These are phyloP conservation scores for Harpagifer antarcticus DNA, from an alignment of 2,797 vertebrate species.

Conservation along the genomic window DNA sequence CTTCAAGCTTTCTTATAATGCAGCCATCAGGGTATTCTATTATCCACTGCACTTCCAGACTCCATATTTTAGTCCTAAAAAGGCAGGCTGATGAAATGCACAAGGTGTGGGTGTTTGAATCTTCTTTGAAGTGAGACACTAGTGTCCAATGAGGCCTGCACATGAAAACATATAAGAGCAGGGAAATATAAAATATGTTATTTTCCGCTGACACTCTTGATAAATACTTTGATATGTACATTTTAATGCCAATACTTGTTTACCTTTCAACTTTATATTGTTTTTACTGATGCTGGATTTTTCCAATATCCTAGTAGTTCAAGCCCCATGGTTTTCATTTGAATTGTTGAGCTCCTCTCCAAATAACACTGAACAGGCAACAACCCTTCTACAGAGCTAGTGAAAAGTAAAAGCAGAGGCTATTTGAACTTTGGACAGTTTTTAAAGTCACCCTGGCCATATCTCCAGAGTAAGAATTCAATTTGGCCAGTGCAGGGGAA, in stretches of 20 bases:
- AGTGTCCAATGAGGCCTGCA: neutral
- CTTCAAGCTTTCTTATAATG: conserved; percentile 6
- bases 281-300: neutral
- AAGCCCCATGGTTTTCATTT: neutral
- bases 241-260: conserved; percentile 11
- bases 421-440: conserved; percentile 60
- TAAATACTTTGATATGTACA: conserved; percentile 13
- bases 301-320: neutral
- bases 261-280: neutral
- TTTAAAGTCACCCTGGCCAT: conserved; percentile 76
- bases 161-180: conserved; percentile 14
- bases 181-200: neutral
- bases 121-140: conserved; percentile 25
- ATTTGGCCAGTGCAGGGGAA: conserved; percentile 66
- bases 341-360: conserved; percentile 2
- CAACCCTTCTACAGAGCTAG: neutral
- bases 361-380: conserved; percentile 15
- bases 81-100: conserved; percentile 36
- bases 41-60: conserved; percentile 31
- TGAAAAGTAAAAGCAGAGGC: conserved; percentile 38
- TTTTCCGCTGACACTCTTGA: neutral
- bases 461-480: conserved; percentile 73
- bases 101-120: conserved; percentile 3
- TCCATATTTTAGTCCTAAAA: conserved; percentile 26
- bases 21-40: conserved; percentile 13